Base-by-base conservation (phyloP, 2,888 invertebrate species). In the Platycheirus rosarum region DNA sequence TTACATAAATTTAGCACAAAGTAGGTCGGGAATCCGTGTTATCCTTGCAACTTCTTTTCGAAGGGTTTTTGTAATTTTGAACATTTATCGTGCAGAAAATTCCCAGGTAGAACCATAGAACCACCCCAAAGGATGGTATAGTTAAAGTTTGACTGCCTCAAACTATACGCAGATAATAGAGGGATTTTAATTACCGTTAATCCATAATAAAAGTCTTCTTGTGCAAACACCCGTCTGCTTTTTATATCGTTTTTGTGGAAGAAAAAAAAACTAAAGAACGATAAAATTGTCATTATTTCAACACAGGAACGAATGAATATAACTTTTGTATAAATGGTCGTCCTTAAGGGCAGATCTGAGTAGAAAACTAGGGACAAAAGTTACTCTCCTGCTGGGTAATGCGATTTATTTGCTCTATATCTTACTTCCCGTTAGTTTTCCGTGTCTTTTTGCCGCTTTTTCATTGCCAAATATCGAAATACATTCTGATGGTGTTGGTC, bases 261-360 rank as follows among this genome's bases (percentile, higher is more conserved):
- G 62, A 53, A 48, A 40, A 78, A 65, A 53, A 57, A 26, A 20
- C 37, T 40, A 40, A 55, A 48, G 63, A 32, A 66, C 68, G 82
- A 82, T 82, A 82, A 77, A 82, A 82, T 73, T 82, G 77, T 82
- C 82, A 82, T 82, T 82, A 82, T 77, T 71, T 82, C 82, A 82
- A 49, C 77, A 63, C 57, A 57, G 57, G 20, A 57, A 57, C 71
- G 55, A 73, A 73, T 35, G 35, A 37, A 51, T 62, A 77, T 66
- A 71, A 82, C 77, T 71, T 76, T 71, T 82, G 42, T 62, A 35
- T 74, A 60, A 53, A 26, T 29, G 23, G 18, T 60, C 57, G 29
- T 53, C 53, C 65, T 9, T 65, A 16, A 53, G 35, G 44, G 68
- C 14, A 32, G 5, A 37, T 16, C 16, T 40, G 57, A 32, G 48